Evolutionary conservation across 1,140 invertebrate species (phyloP).

Genomic region (Lineus longissimus): DNA sequence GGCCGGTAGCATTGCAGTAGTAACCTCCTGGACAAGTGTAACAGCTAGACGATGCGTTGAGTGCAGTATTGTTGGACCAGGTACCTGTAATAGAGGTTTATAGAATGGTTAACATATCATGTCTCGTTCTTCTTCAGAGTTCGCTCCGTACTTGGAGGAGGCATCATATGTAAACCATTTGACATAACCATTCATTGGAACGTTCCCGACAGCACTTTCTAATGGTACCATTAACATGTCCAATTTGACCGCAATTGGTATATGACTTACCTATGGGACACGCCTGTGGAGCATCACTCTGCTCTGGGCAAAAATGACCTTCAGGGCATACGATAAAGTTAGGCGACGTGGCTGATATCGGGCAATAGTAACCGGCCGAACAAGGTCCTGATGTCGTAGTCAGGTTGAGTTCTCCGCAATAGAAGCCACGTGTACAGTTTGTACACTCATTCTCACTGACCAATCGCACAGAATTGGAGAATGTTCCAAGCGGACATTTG

Average conservation of each 20-base stretch:
- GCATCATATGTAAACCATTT: no score
- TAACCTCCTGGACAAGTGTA: conserved; percentile 34
- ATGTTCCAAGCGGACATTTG: conserved; percentile 44
- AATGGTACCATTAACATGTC: background rate
- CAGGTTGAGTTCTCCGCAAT: conserved; percentile 34
- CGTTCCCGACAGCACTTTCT: no score
- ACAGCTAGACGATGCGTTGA: conserved; percentile 30
- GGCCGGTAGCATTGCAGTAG: conserved; percentile 40
- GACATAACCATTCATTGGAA: no score
- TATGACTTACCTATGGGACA: conserved; percentile 38
- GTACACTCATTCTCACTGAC: conserved; percentile 28
- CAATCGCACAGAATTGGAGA: conserved; percentile 31
- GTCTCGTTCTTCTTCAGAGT: no score
- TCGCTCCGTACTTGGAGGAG: no score
- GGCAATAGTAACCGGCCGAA: conserved; percentile 41
- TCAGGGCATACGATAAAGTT: conserved; percentile 31
- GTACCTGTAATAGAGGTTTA: conserved; percentile 30
- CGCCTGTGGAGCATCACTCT: conserved; percentile 26
- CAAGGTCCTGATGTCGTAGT: conserved; percentile 32
- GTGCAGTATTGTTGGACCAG: conserved; percentile 37
- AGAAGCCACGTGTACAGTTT: conserved; percentile 39
- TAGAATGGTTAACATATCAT: background rate
- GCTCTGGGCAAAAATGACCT: conserved; percentile 36
- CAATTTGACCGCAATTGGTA: background rate
- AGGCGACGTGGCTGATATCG: conserved; percentile 23